phyloP scores from a whole-genome alignment of 2,113 vertebrate genomes.

The Oreotrochilus melanogaster region DNA sequence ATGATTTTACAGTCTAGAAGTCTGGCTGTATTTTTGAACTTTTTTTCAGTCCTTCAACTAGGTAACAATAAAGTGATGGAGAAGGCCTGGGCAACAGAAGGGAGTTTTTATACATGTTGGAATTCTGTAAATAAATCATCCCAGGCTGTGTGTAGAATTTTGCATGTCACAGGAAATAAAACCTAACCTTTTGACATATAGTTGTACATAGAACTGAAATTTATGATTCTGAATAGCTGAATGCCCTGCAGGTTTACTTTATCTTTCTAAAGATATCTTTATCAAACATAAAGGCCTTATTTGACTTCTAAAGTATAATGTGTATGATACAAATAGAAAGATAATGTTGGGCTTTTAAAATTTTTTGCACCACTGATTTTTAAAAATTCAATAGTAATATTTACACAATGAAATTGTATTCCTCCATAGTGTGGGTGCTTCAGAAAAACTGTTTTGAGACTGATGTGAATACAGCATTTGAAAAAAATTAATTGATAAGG shows the following conservation, averaged over 20 bases:
- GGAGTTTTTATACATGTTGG: background rate
- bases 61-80: accelerated
- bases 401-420: background rate
- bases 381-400: background rate
- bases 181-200: background rate
- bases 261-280: background rate
- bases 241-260: background rate
- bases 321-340: background rate
- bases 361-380: background rate
- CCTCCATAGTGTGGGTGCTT: background rate
- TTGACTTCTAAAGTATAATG: background rate
- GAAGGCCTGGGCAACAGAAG: background rate
- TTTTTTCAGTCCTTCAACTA: background rate
- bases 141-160: background rate
- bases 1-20: background rate
- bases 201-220: background rate
- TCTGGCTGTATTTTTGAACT: background rate
- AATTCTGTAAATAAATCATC: background rate
- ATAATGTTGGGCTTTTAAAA: background rate
- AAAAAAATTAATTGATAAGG: background rate
- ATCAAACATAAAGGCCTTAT: background rate
- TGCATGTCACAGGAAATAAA: background rate
- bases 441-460: background rate
- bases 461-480: background rate
- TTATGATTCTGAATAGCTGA: background rate